These are phyloP conservation scores for Leptoclinus maculatus DNA, from an alignment of 2,797 vertebrate genomes.

Conservation along the genomic window DNA sequence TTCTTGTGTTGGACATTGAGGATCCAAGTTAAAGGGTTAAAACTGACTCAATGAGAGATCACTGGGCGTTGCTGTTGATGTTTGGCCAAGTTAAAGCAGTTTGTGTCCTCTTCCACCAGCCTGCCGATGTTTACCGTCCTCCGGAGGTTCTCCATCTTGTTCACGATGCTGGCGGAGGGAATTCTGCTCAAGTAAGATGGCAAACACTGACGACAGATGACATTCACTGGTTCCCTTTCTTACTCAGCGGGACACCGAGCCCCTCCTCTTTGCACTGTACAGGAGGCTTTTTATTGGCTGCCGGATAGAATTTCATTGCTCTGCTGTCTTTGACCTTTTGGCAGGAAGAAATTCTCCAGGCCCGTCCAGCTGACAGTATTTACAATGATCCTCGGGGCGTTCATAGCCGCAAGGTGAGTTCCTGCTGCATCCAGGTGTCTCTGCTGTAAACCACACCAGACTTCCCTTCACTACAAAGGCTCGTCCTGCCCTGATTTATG, in stretches of 20 bases:
- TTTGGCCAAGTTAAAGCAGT: slow-evolving; percentile 2
- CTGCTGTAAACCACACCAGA: slow-evolving; percentile 22
- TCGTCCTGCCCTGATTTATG: slow-evolving; percentile 37
- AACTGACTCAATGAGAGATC: too few species aligned
- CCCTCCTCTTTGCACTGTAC: background rate
- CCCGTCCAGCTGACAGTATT: slow-evolving; percentile 94
- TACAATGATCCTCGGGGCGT: slow-evolving; percentile 97
- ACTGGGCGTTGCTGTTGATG: background rate
- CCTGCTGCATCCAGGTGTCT: slow-evolving; percentile 55
- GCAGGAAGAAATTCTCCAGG: slow-evolving; percentile 91
- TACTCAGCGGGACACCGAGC: background rate
- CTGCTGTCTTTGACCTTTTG: slow-evolving; percentile 44
- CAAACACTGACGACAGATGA: background rate
- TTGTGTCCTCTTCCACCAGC: slow-evolving; percentile 75
- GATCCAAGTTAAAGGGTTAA: background rate
- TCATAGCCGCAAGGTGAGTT: slow-evolving; percentile 94
- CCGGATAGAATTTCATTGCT: slow-evolving; percentile 49
- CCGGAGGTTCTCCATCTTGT: slow-evolving; percentile 95
- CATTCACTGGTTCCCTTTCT: background rate
- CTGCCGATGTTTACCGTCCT: slow-evolving; percentile 99
- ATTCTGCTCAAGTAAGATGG: slow-evolving; percentile 92
- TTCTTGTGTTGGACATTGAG: background rate
- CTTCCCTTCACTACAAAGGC: slow-evolving; percentile 57
- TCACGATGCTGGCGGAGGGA: slow-evolving; percentile 96
- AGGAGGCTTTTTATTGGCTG: slow-evolving; percentile 14